These are phyloP conservation scores for Rhineura floridana DNA, from an alignment of 2,113 vertebrate species.

Conservation along the genomic window DNA sequence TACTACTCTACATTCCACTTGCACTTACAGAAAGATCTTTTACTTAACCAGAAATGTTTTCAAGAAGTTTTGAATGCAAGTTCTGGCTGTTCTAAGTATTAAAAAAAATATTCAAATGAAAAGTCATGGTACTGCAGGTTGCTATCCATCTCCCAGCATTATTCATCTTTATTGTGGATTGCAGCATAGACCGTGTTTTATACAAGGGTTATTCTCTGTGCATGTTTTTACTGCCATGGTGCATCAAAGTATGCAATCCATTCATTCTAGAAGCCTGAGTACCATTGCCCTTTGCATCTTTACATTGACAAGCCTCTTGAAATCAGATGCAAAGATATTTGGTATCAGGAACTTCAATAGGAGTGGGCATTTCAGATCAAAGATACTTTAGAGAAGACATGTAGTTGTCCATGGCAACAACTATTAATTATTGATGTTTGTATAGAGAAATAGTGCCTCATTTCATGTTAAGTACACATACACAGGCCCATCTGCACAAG, in stretches of 20 bases:
- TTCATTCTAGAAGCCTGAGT: constrained; percentile 11
- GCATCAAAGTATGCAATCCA: constrained; percentile 22
- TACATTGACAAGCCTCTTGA: constrained; percentile 36
- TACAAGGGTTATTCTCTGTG: constrained; percentile 7
- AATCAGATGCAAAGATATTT: constrained; percentile 37
- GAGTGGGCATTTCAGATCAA: constrained; percentile 39
- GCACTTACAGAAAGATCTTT: constrained; percentile 32
- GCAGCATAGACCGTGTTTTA: constrained; percentile 35
- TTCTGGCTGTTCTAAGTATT: background rate
- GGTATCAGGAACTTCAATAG: constrained; percentile 29
- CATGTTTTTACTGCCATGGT: background rate
- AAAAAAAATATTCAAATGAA: constrained; percentile 38
- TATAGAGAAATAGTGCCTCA: constrained; percentile 9
- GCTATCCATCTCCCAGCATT: constrained; percentile 31
- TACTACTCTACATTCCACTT: constrained; percentile 10
- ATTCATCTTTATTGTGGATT: constrained; percentile 24
- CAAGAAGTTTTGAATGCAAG: background rate
- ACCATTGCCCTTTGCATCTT: background rate
- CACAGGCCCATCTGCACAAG: too few species aligned
- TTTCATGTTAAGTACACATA: background rate
- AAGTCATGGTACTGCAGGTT: constrained; percentile 9
- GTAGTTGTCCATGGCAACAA: constrained; percentile 47
- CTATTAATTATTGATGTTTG: background rate
- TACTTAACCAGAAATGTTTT: background rate
- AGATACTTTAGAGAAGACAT: constrained; percentile 47